A percentile compares a stretch with the other conserved stretches of the same genome.
Evolutionary conservation across 2,797 vertebrate genomes (phyloP).

Genomic region (Argya squamiceps): DNA sequence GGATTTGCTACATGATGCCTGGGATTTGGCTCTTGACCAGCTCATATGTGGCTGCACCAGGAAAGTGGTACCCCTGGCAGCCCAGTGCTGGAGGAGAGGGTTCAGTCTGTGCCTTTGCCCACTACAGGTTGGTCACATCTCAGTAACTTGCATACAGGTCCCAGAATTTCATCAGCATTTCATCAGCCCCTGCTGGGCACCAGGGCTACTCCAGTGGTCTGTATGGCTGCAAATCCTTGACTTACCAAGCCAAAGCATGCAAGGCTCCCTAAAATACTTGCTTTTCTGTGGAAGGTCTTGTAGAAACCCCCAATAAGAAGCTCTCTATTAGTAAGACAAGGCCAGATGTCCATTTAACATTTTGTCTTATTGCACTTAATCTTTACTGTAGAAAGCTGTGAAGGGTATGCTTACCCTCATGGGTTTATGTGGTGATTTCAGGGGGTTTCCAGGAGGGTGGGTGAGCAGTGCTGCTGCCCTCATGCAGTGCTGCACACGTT

Average conservation of each 20-base stretch:
- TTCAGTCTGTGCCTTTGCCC: not conserved
- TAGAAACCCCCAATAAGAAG: not conserved
- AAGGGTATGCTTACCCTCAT: not conserved
- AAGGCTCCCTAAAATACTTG: not conserved
- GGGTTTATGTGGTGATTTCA: rapidly evolving
- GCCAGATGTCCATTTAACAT: not conserved
- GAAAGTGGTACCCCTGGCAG: not conserved
- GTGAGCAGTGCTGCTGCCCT: not conserved
- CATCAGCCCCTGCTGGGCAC: not conserved
- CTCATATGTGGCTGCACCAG: not conserved
- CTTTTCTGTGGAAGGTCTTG: not conserved
- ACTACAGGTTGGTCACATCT: not conserved
- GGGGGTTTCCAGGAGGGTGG: not conserved
- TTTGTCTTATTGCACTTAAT: not conserved
- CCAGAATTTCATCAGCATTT: not conserved
- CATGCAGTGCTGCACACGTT: rapidly evolving
- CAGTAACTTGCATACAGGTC: rapidly evolving
- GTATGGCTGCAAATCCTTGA: not conserved
- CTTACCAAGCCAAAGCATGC: not conserved
- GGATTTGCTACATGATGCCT: rapidly evolving
- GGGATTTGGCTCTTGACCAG: not conserved
- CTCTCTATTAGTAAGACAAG: not conserved
- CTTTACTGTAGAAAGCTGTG: not conserved
- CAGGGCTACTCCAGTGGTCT: not conserved
- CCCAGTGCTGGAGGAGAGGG: not conserved